Percentiles rank a stretch among this genome's conserved stretches.
Evolutionary conservation across 2,113 vertebrate species (phyloP).

Genomic region (Rhodinocichla rosea): DNA sequence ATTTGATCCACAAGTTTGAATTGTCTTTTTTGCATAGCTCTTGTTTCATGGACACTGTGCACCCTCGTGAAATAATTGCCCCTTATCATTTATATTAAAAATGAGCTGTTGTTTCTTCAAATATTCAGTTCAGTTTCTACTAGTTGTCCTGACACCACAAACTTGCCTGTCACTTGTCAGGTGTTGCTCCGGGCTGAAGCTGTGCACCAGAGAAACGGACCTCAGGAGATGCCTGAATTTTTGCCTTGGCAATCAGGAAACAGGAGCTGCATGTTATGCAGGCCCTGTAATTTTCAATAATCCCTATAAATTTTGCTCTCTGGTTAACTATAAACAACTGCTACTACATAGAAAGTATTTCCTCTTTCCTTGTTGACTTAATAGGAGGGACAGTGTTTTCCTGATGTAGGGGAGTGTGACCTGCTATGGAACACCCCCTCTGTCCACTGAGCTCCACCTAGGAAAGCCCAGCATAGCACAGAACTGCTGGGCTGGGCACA

Average conservation of each 20-base stretch:
- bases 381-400: not conserved
- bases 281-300: not conserved
- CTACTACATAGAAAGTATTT: fast-evolving
- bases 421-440: not conserved
- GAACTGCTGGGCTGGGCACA: too few relatives aligned
- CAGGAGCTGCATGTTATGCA: not conserved
- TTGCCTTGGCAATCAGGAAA: not conserved
- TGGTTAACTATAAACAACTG: not conserved
- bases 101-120: not conserved
- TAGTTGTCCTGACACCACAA: not conserved
- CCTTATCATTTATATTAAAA: not conserved
- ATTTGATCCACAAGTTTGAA: not conserved
- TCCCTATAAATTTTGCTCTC: fast-evolving
- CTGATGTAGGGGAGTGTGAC: too few relatives aligned
- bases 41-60: not conserved
- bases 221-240: not conserved
- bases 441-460: not conserved
- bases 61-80: not conserved
- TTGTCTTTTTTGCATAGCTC: not conserved
- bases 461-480: not conserved
- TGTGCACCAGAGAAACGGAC: not conserved
- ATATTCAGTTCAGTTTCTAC: fast-evolving
- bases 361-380: not conserved
- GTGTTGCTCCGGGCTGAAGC: not conserved
- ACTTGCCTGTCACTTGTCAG: not conserved